These are phyloP conservation scores for Apodemus sylvaticus DNA, from an alignment of 2,113 vertebrate species.

Conservation along the genomic window DNA sequence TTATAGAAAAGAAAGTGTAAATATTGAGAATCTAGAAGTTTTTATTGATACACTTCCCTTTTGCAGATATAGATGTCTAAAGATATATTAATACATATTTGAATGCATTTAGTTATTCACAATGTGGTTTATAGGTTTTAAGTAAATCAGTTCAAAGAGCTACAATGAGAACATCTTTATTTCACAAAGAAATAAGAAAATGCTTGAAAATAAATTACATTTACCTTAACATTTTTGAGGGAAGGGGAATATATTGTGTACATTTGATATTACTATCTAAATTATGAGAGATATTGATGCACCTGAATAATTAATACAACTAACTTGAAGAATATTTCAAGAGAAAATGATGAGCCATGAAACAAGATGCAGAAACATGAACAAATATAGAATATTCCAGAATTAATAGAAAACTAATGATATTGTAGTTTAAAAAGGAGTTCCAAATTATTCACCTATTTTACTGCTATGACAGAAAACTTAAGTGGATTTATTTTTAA, in stretches of 20 bases:
- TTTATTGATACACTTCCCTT: neutral
- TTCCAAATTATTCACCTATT: neutral
- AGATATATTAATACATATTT: neutral
- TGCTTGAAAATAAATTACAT: neutral
- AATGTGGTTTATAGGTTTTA: neutral
- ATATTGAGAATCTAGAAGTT: neutral
- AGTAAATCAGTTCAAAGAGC: neutral
- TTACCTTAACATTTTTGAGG: neutral
- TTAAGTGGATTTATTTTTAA: neutral
- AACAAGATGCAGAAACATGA: neutral
- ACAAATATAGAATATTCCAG: neutral
- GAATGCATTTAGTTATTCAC: slow-evolving; percentile 3
- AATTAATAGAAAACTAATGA: neutral
- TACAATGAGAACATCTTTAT: neutral
- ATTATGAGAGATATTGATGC: neutral
- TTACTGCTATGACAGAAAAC: neutral
- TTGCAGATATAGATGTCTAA: neutral
- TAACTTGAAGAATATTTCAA: neutral
- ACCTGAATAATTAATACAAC: neutral
- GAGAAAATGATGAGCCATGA: neutral
- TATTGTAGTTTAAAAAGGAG: neutral
- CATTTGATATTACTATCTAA: neutral
- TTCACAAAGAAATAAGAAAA: neutral
- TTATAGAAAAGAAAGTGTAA: neutral
- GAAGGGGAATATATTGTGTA: neutral